Percentiles rank a stretch among this genome's conserved stretches.
Evolutionary conservation across 2,888 invertebrate genomes (phyloP).

Genomic region (Cordilura impudica): DNA sequence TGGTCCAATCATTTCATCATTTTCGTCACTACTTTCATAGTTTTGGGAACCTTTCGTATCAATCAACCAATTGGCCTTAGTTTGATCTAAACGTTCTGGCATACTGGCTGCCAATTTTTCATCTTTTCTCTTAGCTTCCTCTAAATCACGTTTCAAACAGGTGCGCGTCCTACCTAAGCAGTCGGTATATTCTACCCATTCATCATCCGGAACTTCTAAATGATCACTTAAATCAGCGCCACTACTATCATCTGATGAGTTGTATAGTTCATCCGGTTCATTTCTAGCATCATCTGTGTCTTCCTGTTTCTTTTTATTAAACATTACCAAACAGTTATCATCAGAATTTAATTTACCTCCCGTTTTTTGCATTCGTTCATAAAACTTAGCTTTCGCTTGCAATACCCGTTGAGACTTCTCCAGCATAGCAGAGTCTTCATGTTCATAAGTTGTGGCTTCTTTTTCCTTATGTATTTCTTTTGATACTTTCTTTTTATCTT

Average conservation of each 20-base stretch:
- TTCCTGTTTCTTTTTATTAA: slow-evolving; percentile 77
- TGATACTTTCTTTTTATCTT: slow-evolving; percentile 51
- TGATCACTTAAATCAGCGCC: slow-evolving; percentile 63
- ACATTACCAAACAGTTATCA: slow-evolving; percentile 77
- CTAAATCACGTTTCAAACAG: slow-evolving; percentile 88
- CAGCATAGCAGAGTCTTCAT: slow-evolving; percentile 73
- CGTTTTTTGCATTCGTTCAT: slow-evolving; percentile 77
- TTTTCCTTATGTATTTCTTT: slow-evolving; percentile 71
- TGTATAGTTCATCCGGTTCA: slow-evolving; percentile 41
- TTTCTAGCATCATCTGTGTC: slow-evolving; percentile 66
- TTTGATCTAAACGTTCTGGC: slow-evolving; percentile 75
- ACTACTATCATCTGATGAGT: slow-evolving; percentile 77
- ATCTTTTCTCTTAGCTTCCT: slow-evolving; percentile 83
- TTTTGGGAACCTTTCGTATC: slow-evolving; percentile 68
- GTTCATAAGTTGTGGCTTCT: slow-evolving; percentile 70
- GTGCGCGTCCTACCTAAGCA: slow-evolving; percentile 91
- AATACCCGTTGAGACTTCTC: slow-evolving; percentile 78
- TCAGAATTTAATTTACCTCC: slow-evolving; percentile 76
- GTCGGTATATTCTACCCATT: slow-evolving; percentile 92
- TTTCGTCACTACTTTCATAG: slow-evolving; percentile 67
- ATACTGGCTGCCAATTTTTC: slow-evolving; percentile 76
- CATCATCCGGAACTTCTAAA: slow-evolving; percentile 80
- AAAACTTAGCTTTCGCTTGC: slow-evolving; percentile 77
- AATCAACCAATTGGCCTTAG: slow-evolving; percentile 77
- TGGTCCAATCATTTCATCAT: slow-evolving; percentile 70